These are phyloP conservation scores for Rhadina sibilatrix DNA, from an alignment of 2,113 vertebrate genomes.

Conservation along the genomic window DNA sequence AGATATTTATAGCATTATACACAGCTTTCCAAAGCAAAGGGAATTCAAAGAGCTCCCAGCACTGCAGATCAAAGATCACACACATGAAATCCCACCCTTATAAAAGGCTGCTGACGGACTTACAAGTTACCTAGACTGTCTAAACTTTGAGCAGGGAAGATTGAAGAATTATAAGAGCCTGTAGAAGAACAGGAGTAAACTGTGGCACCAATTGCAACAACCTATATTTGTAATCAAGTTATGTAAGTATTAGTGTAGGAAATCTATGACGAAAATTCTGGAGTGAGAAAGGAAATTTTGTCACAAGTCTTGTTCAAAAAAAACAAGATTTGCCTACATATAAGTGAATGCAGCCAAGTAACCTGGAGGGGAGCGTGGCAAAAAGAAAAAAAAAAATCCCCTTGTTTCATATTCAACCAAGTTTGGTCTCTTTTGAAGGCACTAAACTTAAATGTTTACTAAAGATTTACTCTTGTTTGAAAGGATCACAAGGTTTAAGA, in stretches of 20 bases:
- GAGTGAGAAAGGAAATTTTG: neutral
- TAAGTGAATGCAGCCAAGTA: neutral
- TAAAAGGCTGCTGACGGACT: neutral
- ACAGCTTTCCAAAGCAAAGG: neutral
- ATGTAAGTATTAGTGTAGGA: neutral
- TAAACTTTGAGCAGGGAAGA: neutral
- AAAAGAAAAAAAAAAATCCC: neutral
- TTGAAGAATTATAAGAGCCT: neutral
- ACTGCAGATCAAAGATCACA: neutral
- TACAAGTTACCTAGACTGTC: neutral
- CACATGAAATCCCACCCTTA: neutral
- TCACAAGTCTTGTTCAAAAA: neutral
- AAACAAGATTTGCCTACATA: neutral
- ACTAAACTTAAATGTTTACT: neutral
- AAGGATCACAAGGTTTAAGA: neutral
- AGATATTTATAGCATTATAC: neutral
- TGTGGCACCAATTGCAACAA: neutral
- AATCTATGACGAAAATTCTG: neutral
- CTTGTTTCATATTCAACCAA: neutral
- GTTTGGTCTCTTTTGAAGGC: neutral
- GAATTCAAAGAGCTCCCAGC: neutral
- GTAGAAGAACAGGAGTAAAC: neutral
- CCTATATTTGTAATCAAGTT: neutral
- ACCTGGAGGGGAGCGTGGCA: rapidly evolving
- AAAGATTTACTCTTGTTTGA: neutral